phyloP scores from a whole-genome alignment of 2,113 vertebrate species.

The Bungarus multicinctus region DNA sequence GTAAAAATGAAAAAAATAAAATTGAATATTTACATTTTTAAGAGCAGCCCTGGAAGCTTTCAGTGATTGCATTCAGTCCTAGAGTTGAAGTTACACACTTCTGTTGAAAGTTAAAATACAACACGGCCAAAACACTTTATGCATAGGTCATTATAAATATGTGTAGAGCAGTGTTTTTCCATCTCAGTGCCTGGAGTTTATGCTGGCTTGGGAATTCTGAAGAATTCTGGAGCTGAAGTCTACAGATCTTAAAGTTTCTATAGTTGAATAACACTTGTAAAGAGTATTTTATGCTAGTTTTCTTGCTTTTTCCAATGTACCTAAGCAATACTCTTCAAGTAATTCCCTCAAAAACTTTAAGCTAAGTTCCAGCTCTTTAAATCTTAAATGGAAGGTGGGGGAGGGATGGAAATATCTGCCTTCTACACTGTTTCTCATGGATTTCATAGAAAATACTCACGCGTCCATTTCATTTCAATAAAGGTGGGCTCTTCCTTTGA shows the following conservation, averaged over 20 bases:
- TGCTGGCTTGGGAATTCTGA: background rate
- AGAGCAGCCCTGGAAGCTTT: background rate
- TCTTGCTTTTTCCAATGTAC: background rate
- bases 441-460: background rate
- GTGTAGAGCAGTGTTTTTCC: background rate
- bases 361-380: rapidly evolving
- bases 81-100: background rate
- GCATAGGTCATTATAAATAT: background rate
- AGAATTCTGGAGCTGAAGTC: background rate
- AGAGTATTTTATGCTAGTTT: background rate
- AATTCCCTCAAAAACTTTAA: background rate
- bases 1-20: background rate
- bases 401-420: rapidly evolving
- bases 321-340: background rate
- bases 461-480: conserved; percentile 26
- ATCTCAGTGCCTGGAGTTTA: background rate
- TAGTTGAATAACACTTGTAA: background rate
- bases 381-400: rapidly evolving
- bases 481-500: conserved; percentile 41
- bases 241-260: background rate
- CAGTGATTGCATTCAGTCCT: background rate
- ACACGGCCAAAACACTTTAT: background rate
- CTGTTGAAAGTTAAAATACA: background rate
- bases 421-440: background rate
- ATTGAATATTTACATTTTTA: background rate